Conservation (phyloP, 2,888 invertebrate genomes). For the Biston betularia region DNA sequence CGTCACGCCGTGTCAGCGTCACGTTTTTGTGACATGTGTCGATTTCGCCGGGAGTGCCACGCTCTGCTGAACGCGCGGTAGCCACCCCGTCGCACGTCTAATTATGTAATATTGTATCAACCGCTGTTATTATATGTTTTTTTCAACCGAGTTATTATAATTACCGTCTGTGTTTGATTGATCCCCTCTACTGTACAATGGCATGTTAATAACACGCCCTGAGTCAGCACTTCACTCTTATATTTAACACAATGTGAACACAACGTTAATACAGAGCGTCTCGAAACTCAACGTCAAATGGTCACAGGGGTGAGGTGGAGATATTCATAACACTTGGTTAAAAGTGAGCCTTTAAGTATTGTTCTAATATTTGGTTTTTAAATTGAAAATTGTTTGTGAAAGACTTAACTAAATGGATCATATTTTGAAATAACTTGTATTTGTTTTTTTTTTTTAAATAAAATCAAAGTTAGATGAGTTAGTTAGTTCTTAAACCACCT, state of each 20-base stretch:
- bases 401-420: too few species aligned
- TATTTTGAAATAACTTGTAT: too few species aligned
- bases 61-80: not conserved
- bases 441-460: too few species aligned
- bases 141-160: not conserved
- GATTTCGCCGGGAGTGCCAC: not conserved
- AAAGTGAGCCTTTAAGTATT: too few species aligned
- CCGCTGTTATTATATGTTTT: not conserved
- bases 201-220: conserved; percentile 41
- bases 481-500: too few species aligned
- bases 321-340: not conserved
- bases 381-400: too few species aligned
- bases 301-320: too few species aligned
- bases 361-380: too few species aligned
- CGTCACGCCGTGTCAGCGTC: conserved; percentile 1
- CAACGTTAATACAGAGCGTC: conserved; percentile 42
- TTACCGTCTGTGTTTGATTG: conserved; percentile 15
- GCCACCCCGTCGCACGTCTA: not conserved
- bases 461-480: too few species aligned
- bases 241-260: conserved; percentile 55
- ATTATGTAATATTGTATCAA: not conserved
- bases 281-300: too few species aligned
- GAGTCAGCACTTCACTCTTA: conserved; percentile 32
- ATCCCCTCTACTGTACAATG: not conserved
- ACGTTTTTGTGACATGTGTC: conserved; percentile 23